A percentile compares a stretch with the other conserved stretches of the same genome.
phyloP scores from a whole-genome alignment of 2,888 invertebrate genomes.

The Drosophila buzzatii region DNA sequence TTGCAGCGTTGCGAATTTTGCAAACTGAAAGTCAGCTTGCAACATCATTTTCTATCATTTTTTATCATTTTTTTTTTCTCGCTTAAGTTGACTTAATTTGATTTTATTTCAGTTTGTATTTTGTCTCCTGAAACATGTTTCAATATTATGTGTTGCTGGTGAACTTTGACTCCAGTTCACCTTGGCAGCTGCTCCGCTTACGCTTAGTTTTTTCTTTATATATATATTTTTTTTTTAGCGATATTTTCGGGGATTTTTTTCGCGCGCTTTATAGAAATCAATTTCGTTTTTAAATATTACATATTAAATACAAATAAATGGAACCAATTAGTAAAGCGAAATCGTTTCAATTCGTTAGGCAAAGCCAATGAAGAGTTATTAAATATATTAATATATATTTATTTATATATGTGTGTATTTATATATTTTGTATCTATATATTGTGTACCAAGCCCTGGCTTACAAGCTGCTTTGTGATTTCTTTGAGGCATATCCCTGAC shows the following conservation, averaged over 20 bases:
- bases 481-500: neutral
- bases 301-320: slow-evolving; percentile 2
- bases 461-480: neutral
- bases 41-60: slow-evolving; percentile 41
- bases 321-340: neutral
- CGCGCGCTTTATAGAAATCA: neutral
- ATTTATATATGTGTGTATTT: neutral
- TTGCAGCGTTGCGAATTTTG: slow-evolving; percentile 57
- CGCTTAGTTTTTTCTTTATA: slow-evolving; percentile 18
- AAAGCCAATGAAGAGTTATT: slow-evolving; percentile 3
- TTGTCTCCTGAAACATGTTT: slow-evolving; percentile 41
- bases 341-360: slow-evolving; percentile 10
- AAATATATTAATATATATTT: neutral
- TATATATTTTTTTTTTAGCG: neutral
- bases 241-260: slow-evolving; percentile 2
- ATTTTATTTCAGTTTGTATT: slow-evolving; percentile 18
- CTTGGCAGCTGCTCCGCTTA: slow-evolving; percentile 46
- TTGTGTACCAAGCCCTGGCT: too few species aligned
- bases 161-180: slow-evolving; percentile 64
- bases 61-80: slow-evolving; percentile 1
- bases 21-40: slow-evolving; percentile 71
- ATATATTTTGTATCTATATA: too few species aligned
- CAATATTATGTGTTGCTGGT: slow-evolving; percentile 33
- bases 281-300: slow-evolving; percentile 15
- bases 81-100: slow-evolving; percentile 39